Percentiles rank a stretch among this genome's conserved stretches.
Evolutionary conservation across 2,888 invertebrate species (phyloP).

Genomic region (Synergus gifuensis): DNA sequence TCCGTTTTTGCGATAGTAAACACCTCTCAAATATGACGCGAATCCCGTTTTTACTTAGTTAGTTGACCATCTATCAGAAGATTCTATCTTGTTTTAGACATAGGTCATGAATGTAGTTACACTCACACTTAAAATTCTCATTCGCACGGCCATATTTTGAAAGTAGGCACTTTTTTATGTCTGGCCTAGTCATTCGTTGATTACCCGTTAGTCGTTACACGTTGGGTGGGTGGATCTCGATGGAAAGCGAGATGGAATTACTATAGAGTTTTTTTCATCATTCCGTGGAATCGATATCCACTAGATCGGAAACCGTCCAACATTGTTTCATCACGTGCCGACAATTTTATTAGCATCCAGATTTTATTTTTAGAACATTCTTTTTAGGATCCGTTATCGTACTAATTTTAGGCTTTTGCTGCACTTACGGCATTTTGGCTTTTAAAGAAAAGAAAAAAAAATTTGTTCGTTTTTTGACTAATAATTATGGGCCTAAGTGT

Average conservation of each 20-base stretch:
- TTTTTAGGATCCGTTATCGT: no score
- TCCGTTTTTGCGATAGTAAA: not conserved
- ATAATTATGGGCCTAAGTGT: no score
- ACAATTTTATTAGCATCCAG: no score
- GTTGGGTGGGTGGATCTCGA: slow-evolving; percentile 4
- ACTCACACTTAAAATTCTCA: not conserved
- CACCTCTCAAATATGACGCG: not conserved
- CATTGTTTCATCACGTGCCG: no score
- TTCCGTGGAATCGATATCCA: not conserved
- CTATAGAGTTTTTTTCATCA: not conserved
- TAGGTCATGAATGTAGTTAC: not conserved
- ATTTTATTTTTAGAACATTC: no score
- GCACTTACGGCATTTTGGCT: no score
- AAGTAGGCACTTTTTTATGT: slow-evolving; percentile 1
- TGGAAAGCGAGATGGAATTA: slow-evolving; percentile 31
- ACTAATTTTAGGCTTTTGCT: no score
- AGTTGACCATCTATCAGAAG: not conserved
- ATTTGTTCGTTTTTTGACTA: no score
- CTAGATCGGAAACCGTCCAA: not conserved
- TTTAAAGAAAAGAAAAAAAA: no score
- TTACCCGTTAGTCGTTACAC: not conserved
- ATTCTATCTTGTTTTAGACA: not conserved
- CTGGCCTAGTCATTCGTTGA: not conserved
- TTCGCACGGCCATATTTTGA: slow-evolving; percentile 18
- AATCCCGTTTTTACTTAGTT: not conserved